Base-by-base conservation (phyloP, 1,140 invertebrate genomes). In the Hyphantria cunea region DNA sequence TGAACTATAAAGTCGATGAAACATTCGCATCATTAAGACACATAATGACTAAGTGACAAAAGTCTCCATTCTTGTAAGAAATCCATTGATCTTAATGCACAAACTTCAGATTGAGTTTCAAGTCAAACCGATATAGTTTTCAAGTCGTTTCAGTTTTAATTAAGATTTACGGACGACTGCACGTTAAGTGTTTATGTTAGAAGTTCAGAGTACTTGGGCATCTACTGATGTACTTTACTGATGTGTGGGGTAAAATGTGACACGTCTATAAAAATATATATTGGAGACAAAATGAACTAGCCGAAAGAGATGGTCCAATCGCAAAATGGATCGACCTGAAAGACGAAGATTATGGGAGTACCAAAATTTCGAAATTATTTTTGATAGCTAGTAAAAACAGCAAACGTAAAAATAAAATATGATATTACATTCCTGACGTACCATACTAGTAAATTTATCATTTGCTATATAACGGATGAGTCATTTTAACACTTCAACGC, bases 111-210 rank as follows among this genome's bases (percentile, higher is more conserved):
- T 56, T 45, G 41, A 47, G 31, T 56, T 56, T 34, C 33, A 47
- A 56, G 37, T 54, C 51, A 25, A 45, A 47, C 53, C 11, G 53
- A 34, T 31, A 54, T 56, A 56, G 53, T 56, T 56, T 32, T 47
- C 31, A 56, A 56, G 53, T 47, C 34, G 53, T 56, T 33, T 47
- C 34, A 56, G 53, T 47, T 56, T 56, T 56, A 56, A 56, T 56
- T 47, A 56, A 56, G 53, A 56, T 56, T 34, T 56, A 56, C 47
- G 13, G 31, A 13, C 53, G 6, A 56, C 42, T 37, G 42, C 31
- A 25, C 17, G 17, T 1, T 25, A 25, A 25, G 31, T 56, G 47
- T 56, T 56, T 47, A 47, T 14, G n/a, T 56, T 56, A 47, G 12
- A 34, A 56, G 14, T 56, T 47, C 31, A 15, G 15, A 47, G 41